These are phyloP conservation scores for Spondyliosoma cantharus DNA, from an alignment of 2,797 vertebrate species.

Conservation along the genomic window DNA sequence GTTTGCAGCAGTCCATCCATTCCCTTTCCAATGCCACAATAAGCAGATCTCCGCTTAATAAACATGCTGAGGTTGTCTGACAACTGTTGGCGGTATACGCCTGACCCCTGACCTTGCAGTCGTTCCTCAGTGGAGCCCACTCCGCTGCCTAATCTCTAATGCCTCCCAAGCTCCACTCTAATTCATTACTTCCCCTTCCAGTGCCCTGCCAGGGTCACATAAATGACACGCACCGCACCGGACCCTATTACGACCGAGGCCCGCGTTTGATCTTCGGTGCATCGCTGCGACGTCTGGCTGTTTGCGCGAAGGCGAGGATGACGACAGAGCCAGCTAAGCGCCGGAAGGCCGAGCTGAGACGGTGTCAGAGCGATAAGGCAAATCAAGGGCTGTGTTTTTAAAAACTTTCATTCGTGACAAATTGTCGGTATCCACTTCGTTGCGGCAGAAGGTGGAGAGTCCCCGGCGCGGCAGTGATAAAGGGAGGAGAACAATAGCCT, in stretches of 20 bases:
- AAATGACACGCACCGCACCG: slow-evolving; percentile 68
- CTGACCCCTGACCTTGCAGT: slow-evolving; percentile 77
- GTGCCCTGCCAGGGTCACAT: slow-evolving; percentile 73
- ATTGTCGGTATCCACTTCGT: slow-evolving; percentile 23
- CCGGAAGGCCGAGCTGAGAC: not conserved
- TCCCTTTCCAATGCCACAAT: slow-evolving; percentile 29
- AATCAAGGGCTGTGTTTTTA: slow-evolving; percentile 13
- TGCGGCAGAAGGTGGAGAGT: slow-evolving; percentile 23
- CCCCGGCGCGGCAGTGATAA: slow-evolving; percentile 22
- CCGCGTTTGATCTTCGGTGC: slow-evolving; percentile 68
- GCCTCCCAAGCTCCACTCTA: slow-evolving; percentile 80
- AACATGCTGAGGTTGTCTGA: slow-evolving; percentile 74
- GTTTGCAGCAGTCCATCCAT: slow-evolving; percentile 14
- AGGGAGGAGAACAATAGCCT: slow-evolving; percentile 68
- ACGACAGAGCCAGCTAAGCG: slow-evolving; percentile 10
- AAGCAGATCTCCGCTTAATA: slow-evolving; percentile 57
- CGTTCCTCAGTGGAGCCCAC: slow-evolving; percentile 75
- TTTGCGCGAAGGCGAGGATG: slow-evolving; percentile 37
- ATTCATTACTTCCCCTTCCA: slow-evolving; percentile 82
- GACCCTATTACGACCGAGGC: slow-evolving; percentile 65
- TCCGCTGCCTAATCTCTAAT: slow-evolving; percentile 84
- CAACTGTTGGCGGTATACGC: slow-evolving; percentile 79
- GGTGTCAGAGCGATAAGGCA: slow-evolving; percentile 11
- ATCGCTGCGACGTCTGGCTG: slow-evolving; percentile 54
- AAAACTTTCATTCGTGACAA: slow-evolving; percentile 20